These are phyloP conservation scores for Leptinotarsa lineolata DNA, from an alignment of 1,140 invertebrate species.

Conservation along the genomic window DNA sequence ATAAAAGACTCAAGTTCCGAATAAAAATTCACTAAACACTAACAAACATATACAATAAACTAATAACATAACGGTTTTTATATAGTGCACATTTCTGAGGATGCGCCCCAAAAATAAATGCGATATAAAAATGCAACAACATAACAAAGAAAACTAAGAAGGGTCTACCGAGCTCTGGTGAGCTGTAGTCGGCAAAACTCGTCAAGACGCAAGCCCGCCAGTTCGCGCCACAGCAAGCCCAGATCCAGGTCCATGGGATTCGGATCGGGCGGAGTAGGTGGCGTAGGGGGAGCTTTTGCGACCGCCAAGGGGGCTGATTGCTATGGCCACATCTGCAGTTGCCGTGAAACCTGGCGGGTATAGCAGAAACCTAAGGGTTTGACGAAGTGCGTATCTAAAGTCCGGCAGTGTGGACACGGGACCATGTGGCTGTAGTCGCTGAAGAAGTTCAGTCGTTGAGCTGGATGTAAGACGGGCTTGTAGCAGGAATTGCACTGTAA, in stretches of 20 bases:
- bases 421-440: conserved; percentile 93
- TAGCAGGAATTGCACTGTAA: conserved; percentile 88
- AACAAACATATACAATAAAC: conserved; percentile 53
- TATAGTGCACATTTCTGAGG: conserved; percentile 32
- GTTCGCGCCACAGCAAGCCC: conserved; percentile 54
- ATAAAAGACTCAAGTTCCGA: conserved; percentile 47
- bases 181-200: conserved; percentile 55
- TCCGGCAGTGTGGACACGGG: conserved; percentile 88
- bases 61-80: conserved; percentile 39
- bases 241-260: conserved; percentile 51
- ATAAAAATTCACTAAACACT: conserved; percentile 56
- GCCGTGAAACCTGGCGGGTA: conserved; percentile 70
- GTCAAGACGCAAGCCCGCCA: conserved; percentile 54
- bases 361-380: conserved; percentile 83
- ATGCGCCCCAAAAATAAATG: conserved; percentile 46
- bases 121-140: conserved; percentile 53
- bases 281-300: conserved; percentile 63
- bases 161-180: conserved; percentile 52
- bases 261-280: conserved; percentile 39
- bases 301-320: conserved; percentile 59
- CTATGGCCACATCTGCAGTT: conserved; percentile 82
- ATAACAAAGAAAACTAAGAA: conserved; percentile 53
- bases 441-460: conserved; percentile 88
- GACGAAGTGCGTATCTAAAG: conserved; percentile 91
- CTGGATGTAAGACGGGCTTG: conserved; percentile 81